Evolutionary conservation across 2,888 invertebrate genomes (phyloP).

Genomic region (Eupithecia subfuscata): DNA sequence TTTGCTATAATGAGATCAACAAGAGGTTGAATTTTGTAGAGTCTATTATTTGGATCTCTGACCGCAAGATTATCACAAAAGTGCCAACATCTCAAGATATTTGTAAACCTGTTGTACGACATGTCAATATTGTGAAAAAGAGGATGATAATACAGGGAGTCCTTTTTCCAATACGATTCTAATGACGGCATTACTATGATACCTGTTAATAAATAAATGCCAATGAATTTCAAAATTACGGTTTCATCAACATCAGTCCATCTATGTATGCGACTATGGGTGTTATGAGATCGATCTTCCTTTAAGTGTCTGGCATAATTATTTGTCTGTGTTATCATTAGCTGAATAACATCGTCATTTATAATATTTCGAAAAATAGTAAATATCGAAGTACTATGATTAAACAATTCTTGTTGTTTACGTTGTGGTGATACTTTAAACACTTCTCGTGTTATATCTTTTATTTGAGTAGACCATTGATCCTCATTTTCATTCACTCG

Average conservation of each 20-base stretch:
- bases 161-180: conserved; percentile 39
- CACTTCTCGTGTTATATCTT: conserved; percentile 14
- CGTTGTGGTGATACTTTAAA: conserved; percentile 17
- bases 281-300: conserved; percentile 20
- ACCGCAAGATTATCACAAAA: conserved; percentile 33
- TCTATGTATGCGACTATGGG: conserved; percentile 11
- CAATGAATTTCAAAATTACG: conserved; percentile 25
- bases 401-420: conserved; percentile 19
- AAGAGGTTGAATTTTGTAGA: conserved; percentile 36
- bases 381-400: conserved; percentile 18
- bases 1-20: conserved; percentile 32
- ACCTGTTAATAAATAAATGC: conserved; percentile 30
- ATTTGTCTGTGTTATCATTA: conserved; percentile 21
- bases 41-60: conserved; percentile 31
- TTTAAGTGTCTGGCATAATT: conserved; percentile 18
- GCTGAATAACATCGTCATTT: conserved; percentile 21
- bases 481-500: conserved; percentile 17
- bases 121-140: conserved; percentile 36
- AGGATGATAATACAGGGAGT: conserved; percentile 37
- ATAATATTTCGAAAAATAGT: conserved; percentile 20
- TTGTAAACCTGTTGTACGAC: conserved; percentile 36
- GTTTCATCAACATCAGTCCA: conserved; percentile 17
- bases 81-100: conserved; percentile 37
- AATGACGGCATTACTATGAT: conserved; percentile 34
- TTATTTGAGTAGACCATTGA: conserved; percentile 17